These are phyloP conservation scores for Phylloscopus trochilus DNA, from an alignment of 2,113 vertebrate genomes.

Conservation along the genomic window DNA sequence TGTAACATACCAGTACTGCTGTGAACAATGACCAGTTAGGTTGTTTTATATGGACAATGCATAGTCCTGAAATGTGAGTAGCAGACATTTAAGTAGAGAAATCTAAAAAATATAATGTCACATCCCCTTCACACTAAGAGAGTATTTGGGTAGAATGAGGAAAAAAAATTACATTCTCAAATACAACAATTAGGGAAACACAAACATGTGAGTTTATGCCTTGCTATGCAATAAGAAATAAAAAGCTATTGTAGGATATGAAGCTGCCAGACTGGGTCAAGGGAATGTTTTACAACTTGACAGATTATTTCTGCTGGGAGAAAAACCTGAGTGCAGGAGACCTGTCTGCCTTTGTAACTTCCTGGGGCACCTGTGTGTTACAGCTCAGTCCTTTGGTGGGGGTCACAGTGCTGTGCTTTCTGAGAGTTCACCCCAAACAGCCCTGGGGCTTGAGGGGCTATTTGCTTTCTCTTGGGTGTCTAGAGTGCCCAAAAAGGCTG, in stretches of 20 bases:
- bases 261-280: neutral
- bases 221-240: neutral
- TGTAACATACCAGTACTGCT: neutral
- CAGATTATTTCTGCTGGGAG: neutral
- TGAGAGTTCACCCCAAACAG: neutral
- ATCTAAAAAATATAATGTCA: neutral
- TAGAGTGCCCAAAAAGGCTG: neutral
- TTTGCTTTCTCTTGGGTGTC: neutral
- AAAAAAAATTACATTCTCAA: neutral
- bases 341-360: neutral
- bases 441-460: neutral
- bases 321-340: neutral
- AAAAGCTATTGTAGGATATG: neutral
- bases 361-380: accelerated
- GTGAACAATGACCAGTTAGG: neutral
- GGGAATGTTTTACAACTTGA: neutral
- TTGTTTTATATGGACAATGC: accelerated
- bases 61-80: neutral
- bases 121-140: neutral
- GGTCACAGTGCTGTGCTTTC: accelerated
- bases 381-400: neutral
- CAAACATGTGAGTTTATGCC: neutral
- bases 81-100: neutral
- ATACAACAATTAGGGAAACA: neutral
- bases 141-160: neutral